phyloP scores from a whole-genome alignment of 2,797 vertebrate genomes.

The Potorous gilbertii region DNA sequence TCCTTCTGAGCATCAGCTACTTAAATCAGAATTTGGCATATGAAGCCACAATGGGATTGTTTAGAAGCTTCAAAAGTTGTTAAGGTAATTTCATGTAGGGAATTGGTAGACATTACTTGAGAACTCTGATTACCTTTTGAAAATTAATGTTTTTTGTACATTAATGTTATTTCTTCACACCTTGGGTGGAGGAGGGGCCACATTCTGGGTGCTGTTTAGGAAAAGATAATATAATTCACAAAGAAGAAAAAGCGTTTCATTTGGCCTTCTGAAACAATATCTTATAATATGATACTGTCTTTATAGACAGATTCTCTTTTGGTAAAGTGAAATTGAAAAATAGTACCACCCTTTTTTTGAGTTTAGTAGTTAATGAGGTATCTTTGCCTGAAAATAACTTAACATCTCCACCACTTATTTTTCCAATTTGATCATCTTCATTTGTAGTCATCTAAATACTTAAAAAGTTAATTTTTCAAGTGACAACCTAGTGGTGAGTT shows the following conservation, averaged over 20 bases:
- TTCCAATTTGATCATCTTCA: background rate
- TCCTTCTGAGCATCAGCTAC: background rate
- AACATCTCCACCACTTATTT: background rate
- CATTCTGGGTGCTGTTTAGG: background rate
- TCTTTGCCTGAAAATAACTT: background rate
- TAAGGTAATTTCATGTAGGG: background rate
- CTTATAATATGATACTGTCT: background rate
- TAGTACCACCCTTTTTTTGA: background rate
- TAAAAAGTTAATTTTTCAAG: too few species aligned
- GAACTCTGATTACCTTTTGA: background rate
- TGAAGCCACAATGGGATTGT: background rate
- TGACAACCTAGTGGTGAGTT: too few species aligned
- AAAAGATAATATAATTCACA: background rate
- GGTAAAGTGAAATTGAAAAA: constrained; percentile 26
- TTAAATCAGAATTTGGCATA: background rate
- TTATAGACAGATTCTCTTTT: constrained; percentile 35
- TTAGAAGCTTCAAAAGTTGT: background rate
- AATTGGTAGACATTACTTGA: background rate
- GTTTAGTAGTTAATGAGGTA: constrained; percentile 16
- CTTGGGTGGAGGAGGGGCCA: background rate
- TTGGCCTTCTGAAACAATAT: background rate
- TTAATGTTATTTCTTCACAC: constrained; percentile 22
- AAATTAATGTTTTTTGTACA: background rate
- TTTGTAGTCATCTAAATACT: background rate
- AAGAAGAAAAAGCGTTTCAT: background rate